Percentiles rank a stretch among this genome's conserved stretches.
Evolutionary conservation across 2,113 vertebrate species (phyloP).

Genomic region (Pelecanoides urinatrix): DNA sequence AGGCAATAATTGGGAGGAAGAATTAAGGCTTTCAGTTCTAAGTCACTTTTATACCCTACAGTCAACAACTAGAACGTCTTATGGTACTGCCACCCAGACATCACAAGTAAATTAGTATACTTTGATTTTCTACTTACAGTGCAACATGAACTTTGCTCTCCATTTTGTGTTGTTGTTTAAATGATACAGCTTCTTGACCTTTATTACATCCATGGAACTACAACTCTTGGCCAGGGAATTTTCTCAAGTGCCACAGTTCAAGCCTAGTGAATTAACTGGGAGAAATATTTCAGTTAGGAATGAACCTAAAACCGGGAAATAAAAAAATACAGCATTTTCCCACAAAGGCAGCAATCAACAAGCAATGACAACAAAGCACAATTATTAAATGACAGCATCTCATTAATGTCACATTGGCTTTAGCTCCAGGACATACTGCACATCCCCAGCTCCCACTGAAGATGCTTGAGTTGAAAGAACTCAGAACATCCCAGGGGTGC

Average conservation of each 20-base stretch:
- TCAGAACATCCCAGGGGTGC: not conserved
- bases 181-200: not conserved
- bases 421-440: not conserved
- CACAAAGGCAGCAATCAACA: constrained; percentile 8
- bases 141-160: not conserved
- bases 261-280: not conserved
- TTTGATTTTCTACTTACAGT: not conserved
- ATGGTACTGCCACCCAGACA: not conserved
- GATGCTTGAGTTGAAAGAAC: constrained; percentile 46
- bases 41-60: not conserved
- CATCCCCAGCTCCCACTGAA: constrained; percentile 30
- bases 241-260: not conserved
- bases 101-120: not conserved
- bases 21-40: not conserved
- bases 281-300: not conserved
- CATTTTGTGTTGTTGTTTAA: not conserved
- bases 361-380: not conserved
- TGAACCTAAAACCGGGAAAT: not conserved
- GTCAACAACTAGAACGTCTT: not conserved
- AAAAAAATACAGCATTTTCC: not conserved
- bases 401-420: constrained; percentile 44
- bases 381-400: constrained; percentile 37
- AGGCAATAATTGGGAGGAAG: not conserved
- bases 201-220: not conserved
- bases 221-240: not conserved